phyloP scores from a whole-genome alignment of 2,888 invertebrate species.

The Amphipoea oculea region DNA sequence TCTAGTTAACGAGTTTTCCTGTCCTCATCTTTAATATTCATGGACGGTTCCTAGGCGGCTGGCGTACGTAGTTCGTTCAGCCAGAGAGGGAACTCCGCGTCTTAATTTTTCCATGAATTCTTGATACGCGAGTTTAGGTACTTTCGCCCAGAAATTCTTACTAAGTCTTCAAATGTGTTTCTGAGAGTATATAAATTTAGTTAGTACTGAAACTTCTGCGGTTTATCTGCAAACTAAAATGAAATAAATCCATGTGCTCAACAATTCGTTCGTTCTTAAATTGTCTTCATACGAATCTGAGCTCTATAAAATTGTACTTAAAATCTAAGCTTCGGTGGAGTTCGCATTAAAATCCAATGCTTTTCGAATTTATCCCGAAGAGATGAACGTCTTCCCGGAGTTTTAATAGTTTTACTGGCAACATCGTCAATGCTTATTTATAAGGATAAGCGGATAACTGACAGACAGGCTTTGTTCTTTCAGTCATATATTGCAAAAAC shows the following conservation, averaged over 20 bases:
- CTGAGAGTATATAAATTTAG: constrained; percentile 9
- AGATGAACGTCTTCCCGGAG: constrained; percentile 48
- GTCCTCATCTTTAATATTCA: constrained; percentile 55
- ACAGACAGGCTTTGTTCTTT: constrained; percentile 36
- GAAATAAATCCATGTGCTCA: constrained; percentile 22
- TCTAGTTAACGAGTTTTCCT: constrained; percentile 63
- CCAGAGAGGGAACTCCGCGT: constrained; percentile 9
- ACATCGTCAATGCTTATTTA: constrained; percentile 54
- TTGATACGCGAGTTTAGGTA: constrained; percentile 16
- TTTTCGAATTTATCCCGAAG: constrained; percentile 46
- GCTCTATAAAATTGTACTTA: constrained; percentile 50
- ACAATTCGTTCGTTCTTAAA: constrained; percentile 48
- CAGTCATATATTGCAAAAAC: constrained; percentile 16
- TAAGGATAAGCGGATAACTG: constrained; percentile 45
- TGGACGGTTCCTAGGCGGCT: constrained; percentile 30
- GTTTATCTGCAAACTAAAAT: constrained; percentile 39
- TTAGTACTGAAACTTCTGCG: constrained; percentile 34
- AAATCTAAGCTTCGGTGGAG: constrained; percentile 31
- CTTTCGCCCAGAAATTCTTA: constrained; percentile 16
- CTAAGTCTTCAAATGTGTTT: constrained; percentile 22
- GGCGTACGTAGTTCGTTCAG: constrained; percentile 26
- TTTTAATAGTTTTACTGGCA: constrained; percentile 56
- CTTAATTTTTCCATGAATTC: constrained; percentile 43
- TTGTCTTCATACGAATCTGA: constrained; percentile 43
- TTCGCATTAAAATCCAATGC: constrained; percentile 49